Evolutionary conservation across 1,140 invertebrate genomes (phyloP).

Genomic region (Drosophila paulistorum): DNA sequence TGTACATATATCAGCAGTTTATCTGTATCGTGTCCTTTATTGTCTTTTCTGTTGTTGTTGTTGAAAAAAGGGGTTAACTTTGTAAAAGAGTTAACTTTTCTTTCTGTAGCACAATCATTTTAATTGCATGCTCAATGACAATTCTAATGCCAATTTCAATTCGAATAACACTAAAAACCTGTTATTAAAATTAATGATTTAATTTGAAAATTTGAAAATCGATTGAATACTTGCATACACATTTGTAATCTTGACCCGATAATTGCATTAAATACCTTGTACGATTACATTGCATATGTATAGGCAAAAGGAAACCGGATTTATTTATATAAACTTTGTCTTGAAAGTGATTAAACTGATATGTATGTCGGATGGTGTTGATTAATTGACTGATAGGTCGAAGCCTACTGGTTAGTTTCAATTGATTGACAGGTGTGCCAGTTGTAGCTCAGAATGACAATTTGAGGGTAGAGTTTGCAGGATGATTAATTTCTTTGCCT

Average conservation of each 20-base stretch:
- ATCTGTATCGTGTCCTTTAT: constrained; percentile 2
- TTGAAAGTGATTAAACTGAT: too few species aligned
- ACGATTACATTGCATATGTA: too few species aligned
- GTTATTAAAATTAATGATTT: constrained; percentile 74
- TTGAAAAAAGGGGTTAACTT: not conserved
- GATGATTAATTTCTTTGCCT: too few species aligned
- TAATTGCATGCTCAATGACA: constrained; percentile 10
- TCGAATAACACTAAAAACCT: constrained; percentile 35
- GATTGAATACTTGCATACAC: constrained; percentile 13
- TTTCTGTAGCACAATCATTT: not conserved
- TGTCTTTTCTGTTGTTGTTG: not conserved
- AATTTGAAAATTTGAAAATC: constrained; percentile 70
- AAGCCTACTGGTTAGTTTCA: too few species aligned
- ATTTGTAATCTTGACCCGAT: not conserved
- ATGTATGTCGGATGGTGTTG: too few species aligned
- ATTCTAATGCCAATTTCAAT: constrained; percentile 28
- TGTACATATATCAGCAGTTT: not conserved
- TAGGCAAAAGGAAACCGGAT: too few species aligned
- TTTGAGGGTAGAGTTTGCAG: too few species aligned
- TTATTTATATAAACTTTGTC: too few species aligned
- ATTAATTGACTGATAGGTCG: too few species aligned
- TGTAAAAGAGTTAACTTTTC: constrained; percentile 5
- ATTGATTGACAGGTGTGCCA: too few species aligned
- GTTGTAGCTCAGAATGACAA: too few species aligned
- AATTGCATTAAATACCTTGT: not conserved